Evolutionary conservation across 2,888 invertebrate species (phyloP), one percentile per base, ranked within the genome.

Genomic region (Megastigmus dorsalis): DNA sequence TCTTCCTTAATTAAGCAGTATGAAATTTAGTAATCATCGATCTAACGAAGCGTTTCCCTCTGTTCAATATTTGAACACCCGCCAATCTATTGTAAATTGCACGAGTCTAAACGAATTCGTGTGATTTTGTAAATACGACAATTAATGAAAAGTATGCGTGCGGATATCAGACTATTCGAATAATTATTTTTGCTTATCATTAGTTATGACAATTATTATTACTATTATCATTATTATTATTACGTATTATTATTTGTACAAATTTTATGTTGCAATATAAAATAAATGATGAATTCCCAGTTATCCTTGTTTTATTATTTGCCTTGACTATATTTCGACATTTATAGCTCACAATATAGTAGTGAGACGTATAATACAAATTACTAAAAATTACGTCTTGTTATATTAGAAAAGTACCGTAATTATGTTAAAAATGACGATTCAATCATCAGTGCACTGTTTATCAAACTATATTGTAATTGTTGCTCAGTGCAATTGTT

Each of bases 221-320:
- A 77, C 57, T 74, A 76, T 77, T 77, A 76, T 68, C 55, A 70
- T 63, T 60, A 75, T 48, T 72, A 72, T 76, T 62, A 80, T 72
- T 69, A 79, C 77, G 76, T 81, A 77, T 66, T 75, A 66, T 70
- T 69, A 81, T 79, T 79, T 81, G 79, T 87, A 87, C 86, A 87
- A 88, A 87, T 86, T 86, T 86, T 86, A 86, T 85, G 86, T 87
- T 87, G 86, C 88, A 86, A 87, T 87, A 87, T 84, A 81, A 85
- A 84, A 86, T 86, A 86, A 86, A 85, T 79, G 80, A 84, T 81
- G 81, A 85, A 86, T 70, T 70, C 73, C 73, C 76, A 70, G 66
- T 74, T 74, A 70, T 48, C 7, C 18, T 7, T 15, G 20, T 41
- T 18, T 50, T 62, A 23, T 69, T 28, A 57, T 59, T 74, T 33